Percentiles rank a stretch among this genome's conserved stretches.
Conservation (phyloP, 2,113 vertebrate genomes). For the Sphaerodactylus townsendi region DNA sequence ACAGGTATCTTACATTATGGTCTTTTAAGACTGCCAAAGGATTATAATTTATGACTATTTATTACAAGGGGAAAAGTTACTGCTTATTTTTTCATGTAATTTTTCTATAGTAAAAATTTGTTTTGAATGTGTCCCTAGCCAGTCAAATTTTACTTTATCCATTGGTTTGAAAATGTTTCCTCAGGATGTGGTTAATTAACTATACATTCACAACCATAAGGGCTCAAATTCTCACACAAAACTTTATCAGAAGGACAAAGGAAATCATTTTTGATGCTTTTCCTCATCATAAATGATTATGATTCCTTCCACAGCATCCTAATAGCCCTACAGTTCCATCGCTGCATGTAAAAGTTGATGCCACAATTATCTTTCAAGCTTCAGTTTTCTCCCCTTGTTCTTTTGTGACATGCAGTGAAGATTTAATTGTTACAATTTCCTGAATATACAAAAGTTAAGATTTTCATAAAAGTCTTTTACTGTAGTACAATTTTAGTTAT, state of each 20-base stretch:
- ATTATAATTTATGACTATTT: too few species aligned
- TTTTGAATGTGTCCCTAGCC: background rate
- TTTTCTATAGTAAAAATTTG: too few species aligned
- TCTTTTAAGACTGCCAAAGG: too few species aligned
- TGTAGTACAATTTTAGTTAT: constrained; percentile 2
- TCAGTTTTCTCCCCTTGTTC: accelerated
- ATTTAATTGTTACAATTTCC: background rate
- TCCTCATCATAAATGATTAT: background rate
- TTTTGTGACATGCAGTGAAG: background rate
- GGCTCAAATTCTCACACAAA: background rate
- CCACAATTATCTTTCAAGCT: background rate
- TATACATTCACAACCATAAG: background rate
- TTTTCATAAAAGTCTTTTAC: background rate
- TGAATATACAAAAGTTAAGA: constrained; percentile 1
- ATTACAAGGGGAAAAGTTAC: too few species aligned
- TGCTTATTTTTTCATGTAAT: too few species aligned
- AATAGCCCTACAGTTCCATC: background rate
- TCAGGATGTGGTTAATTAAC: background rate
- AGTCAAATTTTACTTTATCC: background rate
- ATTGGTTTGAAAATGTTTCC: background rate
- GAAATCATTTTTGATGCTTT: background rate
- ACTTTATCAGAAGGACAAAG: background rate
- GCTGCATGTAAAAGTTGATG: background rate
- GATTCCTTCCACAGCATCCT: background rate
- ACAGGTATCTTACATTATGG: too few species aligned